phyloP scores from a whole-genome alignment of 2,797 vertebrate species.

The Pseudochirops cupreus region DNA sequence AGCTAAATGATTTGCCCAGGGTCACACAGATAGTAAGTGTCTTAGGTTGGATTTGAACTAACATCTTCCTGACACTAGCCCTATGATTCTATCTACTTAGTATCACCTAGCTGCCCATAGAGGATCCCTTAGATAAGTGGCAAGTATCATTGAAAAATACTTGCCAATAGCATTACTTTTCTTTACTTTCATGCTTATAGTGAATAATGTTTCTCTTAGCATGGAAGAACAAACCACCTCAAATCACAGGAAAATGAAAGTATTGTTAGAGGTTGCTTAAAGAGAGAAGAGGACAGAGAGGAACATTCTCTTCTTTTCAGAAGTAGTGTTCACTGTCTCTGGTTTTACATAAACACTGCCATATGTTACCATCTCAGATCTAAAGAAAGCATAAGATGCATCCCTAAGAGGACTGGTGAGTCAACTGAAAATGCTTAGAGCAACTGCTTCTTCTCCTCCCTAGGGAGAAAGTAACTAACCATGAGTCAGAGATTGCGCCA shows the following conservation, averaged over 20 bases:
- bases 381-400: constrained; percentile 24
- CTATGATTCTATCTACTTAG: background rate
- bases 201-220: background rate
- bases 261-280: background rate
- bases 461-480: constrained; percentile 15
- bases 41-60: background rate
- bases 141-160: background rate
- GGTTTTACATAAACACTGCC: constrained; percentile 21
- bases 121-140: background rate
- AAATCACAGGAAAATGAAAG: background rate
- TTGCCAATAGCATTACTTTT: background rate
- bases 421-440: constrained; percentile 39
- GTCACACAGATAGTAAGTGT: background rate
- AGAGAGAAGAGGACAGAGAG: background rate
- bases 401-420: background rate
- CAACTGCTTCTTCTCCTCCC: constrained; percentile 6
- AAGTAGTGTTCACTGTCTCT: constrained; percentile 15
- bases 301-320: constrained; percentile 12
- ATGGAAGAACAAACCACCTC: background rate
- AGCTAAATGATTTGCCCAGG: background rate
- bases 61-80: background rate
- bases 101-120: background rate
- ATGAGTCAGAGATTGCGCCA: constrained; percentile 30
- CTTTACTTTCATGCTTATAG: too few species aligned
- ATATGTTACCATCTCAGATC: constrained; percentile 18